Conservation (phyloP, 2,113 vertebrate species). For the Oncorhynchus clarkii region DNA sequence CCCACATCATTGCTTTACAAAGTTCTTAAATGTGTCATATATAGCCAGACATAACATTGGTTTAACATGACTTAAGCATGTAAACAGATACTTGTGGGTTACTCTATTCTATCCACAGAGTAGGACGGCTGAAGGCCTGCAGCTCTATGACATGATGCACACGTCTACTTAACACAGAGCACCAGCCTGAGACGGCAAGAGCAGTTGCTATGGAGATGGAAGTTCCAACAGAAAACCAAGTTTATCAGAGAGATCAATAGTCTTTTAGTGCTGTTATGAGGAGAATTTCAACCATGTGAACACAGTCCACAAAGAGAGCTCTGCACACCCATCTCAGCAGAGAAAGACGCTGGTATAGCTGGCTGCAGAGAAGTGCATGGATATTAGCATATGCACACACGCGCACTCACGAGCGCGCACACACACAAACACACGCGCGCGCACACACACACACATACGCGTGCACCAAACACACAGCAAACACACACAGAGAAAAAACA, state of each 20-base stretch:
- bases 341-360: background rate
- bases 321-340: conserved; percentile 1
- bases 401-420: background rate
- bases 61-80: conserved; percentile 25
- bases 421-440: background rate
- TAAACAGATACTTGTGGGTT: conserved; percentile 13
- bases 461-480: background rate
- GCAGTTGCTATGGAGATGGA: conserved; percentile 68
- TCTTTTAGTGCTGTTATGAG: conserved; percentile 40
- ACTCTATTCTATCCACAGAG: conserved; percentile 9
- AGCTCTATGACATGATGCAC: background rate
- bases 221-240: conserved; percentile 50
- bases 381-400: background rate
- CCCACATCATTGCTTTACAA: background rate
- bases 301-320: conserved; percentile 14
- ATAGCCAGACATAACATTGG: background rate
- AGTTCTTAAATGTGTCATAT: background rate
- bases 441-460: background rate
- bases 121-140: background rate
- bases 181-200: conserved; percentile 42
- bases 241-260: conserved; percentile 59
- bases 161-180: conserved; percentile 28
- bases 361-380: no score
- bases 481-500: no score
- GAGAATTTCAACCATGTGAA: conserved; percentile 44